These are phyloP conservation scores for Hylomyscus alleni DNA, from an alignment of 2,797 vertebrate species.

Conservation along the genomic window DNA sequence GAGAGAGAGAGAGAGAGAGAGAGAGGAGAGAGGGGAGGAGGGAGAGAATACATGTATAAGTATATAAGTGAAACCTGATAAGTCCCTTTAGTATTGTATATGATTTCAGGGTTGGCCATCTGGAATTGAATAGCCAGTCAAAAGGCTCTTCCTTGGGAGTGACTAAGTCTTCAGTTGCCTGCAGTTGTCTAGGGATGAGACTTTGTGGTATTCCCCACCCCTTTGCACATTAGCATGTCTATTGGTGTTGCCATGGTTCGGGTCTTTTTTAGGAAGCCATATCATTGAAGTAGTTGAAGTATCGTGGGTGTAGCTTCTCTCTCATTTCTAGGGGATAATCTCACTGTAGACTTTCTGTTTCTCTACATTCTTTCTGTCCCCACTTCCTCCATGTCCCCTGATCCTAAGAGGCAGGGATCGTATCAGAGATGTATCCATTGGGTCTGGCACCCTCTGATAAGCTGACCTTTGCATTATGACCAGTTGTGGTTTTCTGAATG, in stretches of 20 bases:
- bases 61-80: neutral
- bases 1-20: too few relatives aligned
- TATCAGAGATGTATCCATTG: too few relatives aligned
- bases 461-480: too few relatives aligned
- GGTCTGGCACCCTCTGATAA: neutral
- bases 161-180: neutral
- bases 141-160: neutral
- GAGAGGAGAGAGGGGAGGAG: too few relatives aligned
- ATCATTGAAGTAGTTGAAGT: neutral
- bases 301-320: neutral
- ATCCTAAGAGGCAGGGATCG: neutral
- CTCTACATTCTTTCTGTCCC: neutral
- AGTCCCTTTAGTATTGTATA: neutral
- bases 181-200: neutral
- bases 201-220: neutral
- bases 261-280: neutral
- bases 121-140: neutral
- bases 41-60: neutral
- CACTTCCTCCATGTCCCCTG: neutral
- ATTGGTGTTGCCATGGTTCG: neutral
- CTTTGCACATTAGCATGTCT: neutral
- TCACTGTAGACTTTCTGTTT: neutral
- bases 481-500: neutral
- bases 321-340: neutral
- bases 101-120: neutral